Conservation (phyloP, 2,113 vertebrate species). For the Melozone crissalis region DNA sequence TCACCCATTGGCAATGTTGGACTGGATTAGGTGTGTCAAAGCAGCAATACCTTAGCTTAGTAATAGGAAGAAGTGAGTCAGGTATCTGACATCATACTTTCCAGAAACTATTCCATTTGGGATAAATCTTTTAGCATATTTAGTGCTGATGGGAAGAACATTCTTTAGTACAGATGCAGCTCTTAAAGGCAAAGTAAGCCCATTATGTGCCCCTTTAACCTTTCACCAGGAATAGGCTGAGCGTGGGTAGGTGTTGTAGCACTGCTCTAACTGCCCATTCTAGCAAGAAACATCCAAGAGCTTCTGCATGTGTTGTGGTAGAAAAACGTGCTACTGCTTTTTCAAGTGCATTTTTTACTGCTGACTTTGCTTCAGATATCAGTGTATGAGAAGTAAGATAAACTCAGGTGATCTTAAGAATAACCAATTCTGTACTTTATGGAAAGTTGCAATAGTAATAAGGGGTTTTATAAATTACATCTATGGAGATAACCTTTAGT, state of each 20-base stretch:
- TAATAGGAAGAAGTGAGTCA: background rate
- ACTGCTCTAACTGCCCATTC: background rate
- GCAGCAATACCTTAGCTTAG: background rate
- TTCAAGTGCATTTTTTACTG: background rate
- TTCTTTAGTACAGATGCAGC: background rate
- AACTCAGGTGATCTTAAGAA: background rate
- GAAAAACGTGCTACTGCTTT: background rate
- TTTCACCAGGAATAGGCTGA: background rate
- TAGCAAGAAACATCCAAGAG: background rate
- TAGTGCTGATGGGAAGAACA: background rate
- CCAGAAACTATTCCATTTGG: background rate
- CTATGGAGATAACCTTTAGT: background rate
- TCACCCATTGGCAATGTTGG: background rate
- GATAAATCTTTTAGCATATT: background rate
- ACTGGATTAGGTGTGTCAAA: background rate
- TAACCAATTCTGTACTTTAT: background rate
- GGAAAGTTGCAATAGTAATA: background rate
- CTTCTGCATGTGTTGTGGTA: background rate
- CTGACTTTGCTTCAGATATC: background rate
- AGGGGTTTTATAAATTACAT: accelerated
- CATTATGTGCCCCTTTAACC: background rate
- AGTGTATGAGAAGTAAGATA: background rate
- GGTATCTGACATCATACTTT: background rate
- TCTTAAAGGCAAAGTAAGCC: background rate
- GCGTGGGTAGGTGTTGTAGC: background rate